Evolutionary conservation across 2,113 vertebrate genomes (phyloP), one percentile per base, ranked within the genome.

Genomic region (Cephalophus harveyi): DNA sequence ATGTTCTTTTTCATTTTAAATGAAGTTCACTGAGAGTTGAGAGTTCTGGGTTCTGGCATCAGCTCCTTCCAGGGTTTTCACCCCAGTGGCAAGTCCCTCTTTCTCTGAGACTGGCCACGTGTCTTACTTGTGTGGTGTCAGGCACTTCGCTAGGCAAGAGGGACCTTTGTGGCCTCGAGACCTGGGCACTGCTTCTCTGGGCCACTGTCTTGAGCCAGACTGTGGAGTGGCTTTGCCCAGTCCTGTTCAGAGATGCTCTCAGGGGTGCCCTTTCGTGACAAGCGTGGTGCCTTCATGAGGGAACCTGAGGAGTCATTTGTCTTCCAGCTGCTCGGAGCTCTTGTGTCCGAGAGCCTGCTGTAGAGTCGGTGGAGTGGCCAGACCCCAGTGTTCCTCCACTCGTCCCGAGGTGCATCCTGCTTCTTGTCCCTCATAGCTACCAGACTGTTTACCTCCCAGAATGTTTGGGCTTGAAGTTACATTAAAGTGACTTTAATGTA

Each of bases 201-300:
- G 64, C n/a, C 64, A 11, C 64, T 71, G 64, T 71, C 64, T 21
- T 36, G n/a, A 71, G 64, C n/a, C 64, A 71, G 64, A 21, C 17
- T 36, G 64, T 21, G 17, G 17, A 21, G n/a, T 71, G n/a, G n/a
- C n/a, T 71, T n/a, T 21, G n/a, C 64, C n/a, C 9, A 21, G n/a
- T 17, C n/a, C n/a, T 11, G n/a, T 71, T 71, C 17, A 71, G 64
- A 71, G 17, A 21, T 11, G 2, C 17, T 71, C 64, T 36, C n/a
- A 71, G n/a, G 64, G 64, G 0, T 36, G n/a, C n/a, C n/a, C 9
- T 1, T 36, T 36, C 17, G 0, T 36, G 64, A 36, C 64, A 21
- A 11, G n/a, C 17, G 5, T 71, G 33, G n/a, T 10, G n/a, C n/a
- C n/a, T 71, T 71, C 17, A 71, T 0, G 2, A 0, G 1, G 64